phyloP scores from a whole-genome alignment of 2,888 invertebrate species.

The Alloscopus bannaensis region DNA sequence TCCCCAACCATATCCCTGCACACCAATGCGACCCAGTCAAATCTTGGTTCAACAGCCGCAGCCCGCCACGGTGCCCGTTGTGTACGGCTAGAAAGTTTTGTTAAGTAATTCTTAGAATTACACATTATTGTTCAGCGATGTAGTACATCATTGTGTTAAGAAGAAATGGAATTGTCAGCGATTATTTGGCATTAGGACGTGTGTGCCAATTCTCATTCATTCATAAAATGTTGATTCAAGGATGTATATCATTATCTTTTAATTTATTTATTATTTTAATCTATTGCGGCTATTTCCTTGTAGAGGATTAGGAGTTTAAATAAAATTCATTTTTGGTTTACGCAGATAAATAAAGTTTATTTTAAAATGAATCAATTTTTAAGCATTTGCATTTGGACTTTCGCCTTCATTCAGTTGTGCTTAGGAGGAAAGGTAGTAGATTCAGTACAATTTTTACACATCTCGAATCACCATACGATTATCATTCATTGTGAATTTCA shows the following conservation, averaged over 20 bases:
- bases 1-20: conserved; percentile 27
- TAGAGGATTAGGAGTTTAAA: no score
- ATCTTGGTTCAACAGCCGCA: background rate
- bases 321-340: no score
- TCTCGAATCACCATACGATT: background rate
- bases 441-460: background rate
- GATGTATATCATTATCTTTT: background rate
- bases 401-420: background rate
- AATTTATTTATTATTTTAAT: background rate
- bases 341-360: no score
- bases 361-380: no score
- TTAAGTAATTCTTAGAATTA: background rate
- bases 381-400: background rate
- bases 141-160: background rate
- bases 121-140: background rate
- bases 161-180: background rate
- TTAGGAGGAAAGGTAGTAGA: background rate
- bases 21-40: background rate
- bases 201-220: background rate
- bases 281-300: no score
- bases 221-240: background rate
- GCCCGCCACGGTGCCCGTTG: background rate
- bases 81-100: conserved; percentile 16
- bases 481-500: background rate
- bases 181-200: background rate